Conservation (phyloP, 2,888 invertebrate species). For the Oegoconia quadripuncta region DNA sequence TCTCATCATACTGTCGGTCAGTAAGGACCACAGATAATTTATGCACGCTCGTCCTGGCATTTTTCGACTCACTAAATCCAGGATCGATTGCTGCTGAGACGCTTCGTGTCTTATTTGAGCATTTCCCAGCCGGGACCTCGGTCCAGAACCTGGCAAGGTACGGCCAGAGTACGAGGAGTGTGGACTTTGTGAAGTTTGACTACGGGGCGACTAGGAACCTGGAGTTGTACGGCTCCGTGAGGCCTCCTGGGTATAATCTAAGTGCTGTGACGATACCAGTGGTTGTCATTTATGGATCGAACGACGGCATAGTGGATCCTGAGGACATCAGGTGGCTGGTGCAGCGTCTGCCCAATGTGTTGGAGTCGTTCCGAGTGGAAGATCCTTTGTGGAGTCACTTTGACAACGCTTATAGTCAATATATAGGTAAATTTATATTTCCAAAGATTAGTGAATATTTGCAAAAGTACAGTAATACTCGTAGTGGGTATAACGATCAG, state of each 20-base stretch:
- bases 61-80: constrained; percentile 41
- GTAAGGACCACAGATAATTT: constrained; percentile 29
- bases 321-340: constrained; percentile 77
- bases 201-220: constrained; percentile 45
- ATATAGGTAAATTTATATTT: constrained; percentile 30
- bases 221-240: constrained; percentile 35
- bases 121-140: constrained; percentile 53
- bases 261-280: constrained; percentile 42
- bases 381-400: constrained; percentile 52
- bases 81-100: constrained; percentile 46
- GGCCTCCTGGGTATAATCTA: constrained; percentile 47
- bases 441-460: constrained; percentile 33
- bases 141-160: constrained; percentile 48
- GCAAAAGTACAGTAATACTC: constrained; percentile 20
- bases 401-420: constrained; percentile 40
- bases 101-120: constrained; percentile 33
- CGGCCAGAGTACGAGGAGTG: constrained; percentile 41
- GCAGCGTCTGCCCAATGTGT: constrained; percentile 72
- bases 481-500: no score
- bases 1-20: constrained; percentile 45
- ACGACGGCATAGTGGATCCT: constrained; percentile 80
- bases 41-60: constrained; percentile 30
- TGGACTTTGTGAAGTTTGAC: constrained; percentile 48
- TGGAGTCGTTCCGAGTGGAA: constrained; percentile 74
- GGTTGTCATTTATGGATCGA: constrained; percentile 46